Evolutionary conservation across 2,888 invertebrate species (phyloP).

Genomic region (Andricus quercusramuli): DNA sequence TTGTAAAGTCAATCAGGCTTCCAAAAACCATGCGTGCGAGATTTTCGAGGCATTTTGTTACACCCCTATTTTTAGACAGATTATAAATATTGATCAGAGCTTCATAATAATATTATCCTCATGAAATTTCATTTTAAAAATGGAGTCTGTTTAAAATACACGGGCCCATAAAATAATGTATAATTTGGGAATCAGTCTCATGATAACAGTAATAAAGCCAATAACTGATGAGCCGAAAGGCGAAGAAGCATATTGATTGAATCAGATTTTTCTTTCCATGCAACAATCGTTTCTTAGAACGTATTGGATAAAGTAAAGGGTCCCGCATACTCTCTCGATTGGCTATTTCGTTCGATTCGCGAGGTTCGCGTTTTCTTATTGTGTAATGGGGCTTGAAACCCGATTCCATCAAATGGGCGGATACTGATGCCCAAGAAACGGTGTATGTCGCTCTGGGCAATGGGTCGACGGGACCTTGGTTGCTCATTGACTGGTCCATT

Average conservation of each 20-base stretch:
- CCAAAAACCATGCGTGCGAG: no score
- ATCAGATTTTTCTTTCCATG: background rate
- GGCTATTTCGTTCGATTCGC: conserved; percentile 25
- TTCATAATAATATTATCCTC: no score
- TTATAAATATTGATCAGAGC: no score
- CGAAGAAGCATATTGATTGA: background rate
- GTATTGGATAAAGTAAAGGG: conserved; percentile 20
- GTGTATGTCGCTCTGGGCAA: conserved; percentile 30
- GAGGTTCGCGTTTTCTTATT: conserved; percentile 9
- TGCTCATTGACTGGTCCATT: conserved; percentile 6
- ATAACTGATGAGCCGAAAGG: conserved; percentile 4
- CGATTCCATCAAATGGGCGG: conserved; percentile 34
- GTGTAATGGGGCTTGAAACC: conserved; percentile 27
- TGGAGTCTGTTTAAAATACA: background rate
- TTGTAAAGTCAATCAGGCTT: no score
- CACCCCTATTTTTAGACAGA: no score
- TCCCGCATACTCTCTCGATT: conserved; percentile 13
- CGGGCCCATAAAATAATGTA: conserved; percentile 4
- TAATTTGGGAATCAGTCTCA: background rate
- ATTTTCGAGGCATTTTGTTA: no score
- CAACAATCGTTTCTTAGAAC: conserved; percentile 24
- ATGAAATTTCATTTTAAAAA: background rate
- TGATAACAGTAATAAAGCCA: conserved; percentile 10
- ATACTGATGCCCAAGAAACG: conserved; percentile 25
- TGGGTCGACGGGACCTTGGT: conserved; percentile 31